phyloP scores from a whole-genome alignment of 1,140 invertebrate species.

The Drosophila orosa region DNA sequence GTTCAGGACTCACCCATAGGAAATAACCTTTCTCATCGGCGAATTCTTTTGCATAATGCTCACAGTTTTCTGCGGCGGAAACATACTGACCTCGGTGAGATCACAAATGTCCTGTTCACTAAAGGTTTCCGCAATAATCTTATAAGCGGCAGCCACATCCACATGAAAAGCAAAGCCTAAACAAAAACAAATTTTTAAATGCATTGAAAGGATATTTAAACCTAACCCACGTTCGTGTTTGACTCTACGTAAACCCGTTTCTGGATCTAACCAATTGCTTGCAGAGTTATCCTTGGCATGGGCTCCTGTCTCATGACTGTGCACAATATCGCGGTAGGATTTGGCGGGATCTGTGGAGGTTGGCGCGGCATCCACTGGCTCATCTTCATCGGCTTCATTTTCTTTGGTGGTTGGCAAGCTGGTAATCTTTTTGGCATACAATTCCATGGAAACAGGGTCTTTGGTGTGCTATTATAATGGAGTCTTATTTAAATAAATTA shows the following conservation, averaged over 20 bases:
- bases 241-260: constrained; percentile 84
- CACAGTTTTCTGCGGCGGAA: constrained; percentile 85
- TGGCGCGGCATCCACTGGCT: constrained; percentile 39
- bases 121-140: constrained; percentile 87
- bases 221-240: constrained; percentile 68
- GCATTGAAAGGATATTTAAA: neutral
- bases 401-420: constrained; percentile 58
- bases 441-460: constrained; percentile 85
- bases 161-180: constrained; percentile 87
- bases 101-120: constrained; percentile 87
- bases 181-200: neutral
- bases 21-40: constrained; percentile 87
- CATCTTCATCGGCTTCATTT: constrained; percentile 43
- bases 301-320: constrained; percentile 77
- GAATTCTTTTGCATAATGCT: constrained; percentile 86
- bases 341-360: constrained; percentile 52
- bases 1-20: constrained; percentile 85
- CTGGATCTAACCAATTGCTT: constrained; percentile 77
- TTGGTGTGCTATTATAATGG: constrained; percentile 85
- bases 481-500: neutral
- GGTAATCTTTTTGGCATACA: constrained; percentile 85
- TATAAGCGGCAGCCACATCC: constrained; percentile 87
- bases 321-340: constrained; percentile 71
- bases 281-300: constrained; percentile 76
- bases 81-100: constrained; percentile 86